Evolutionary conservation across 2,113 vertebrate species (phyloP), one percentile per base, ranked within the genome.

Genomic region (Apteryx mantelli): DNA sequence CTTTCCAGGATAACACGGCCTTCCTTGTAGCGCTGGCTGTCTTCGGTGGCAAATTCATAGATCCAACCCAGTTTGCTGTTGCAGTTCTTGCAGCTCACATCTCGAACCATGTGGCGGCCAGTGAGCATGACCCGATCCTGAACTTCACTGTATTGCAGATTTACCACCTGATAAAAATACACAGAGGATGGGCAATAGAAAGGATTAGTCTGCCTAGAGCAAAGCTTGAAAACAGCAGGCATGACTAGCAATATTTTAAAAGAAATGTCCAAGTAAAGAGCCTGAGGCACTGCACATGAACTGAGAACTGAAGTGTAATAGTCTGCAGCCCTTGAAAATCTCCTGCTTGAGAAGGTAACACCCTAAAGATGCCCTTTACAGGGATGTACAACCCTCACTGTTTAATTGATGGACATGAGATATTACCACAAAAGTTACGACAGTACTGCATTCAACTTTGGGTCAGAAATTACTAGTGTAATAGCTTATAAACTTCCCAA

Each of bases 11-110:
- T 99, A 82, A 99, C 99, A 0, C 99, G 99, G 10, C 99, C 99
- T 76, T 99, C 99, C 96, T 99, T 99, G 97, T 99, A 99, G 83
- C 99, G 99, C 98, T 99, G 99, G 97, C 99, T 99, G 98, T 99
- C 99, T 98, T 99, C 99, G 0, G 99, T 99, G 68, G 99, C 99
- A 91, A 99, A 99, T 98, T 99, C 99, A 88, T 99, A 99, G 98
- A 99, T 99, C 99, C 99, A 99, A 36, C 99, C 99, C 97, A 99
- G 98, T 97, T 99, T 99, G 98, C 99, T 99, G 98, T 99, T 99
- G 98, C 99, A 99, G 98, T 99, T 99, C 97, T 99, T 99, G 98
- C 99, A 99, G 98, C 99, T 99, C 98, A 99, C 99, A 0, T 99
- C 99, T 34, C 99, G 98, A 93, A 99, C 99, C 99, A 99, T 99